A percentile compares a stretch with the other conserved stretches of the same genome.
Evolutionary conservation across 2,113 vertebrate genomes (phyloP).

Genomic region (Dromas ardeola): DNA sequence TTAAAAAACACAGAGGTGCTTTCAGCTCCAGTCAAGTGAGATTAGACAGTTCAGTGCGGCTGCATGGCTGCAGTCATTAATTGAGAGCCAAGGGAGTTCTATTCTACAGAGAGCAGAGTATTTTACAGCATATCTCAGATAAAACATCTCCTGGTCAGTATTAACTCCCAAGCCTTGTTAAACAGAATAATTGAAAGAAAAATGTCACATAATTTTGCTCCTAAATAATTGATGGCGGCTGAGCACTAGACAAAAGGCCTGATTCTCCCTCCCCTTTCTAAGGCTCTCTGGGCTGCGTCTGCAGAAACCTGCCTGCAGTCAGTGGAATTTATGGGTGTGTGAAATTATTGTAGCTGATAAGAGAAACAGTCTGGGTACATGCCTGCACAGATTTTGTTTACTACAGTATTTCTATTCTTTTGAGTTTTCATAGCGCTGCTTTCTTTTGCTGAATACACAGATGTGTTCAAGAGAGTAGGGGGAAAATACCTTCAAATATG

Average conservation of each 20-base stretch:
- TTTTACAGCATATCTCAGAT: constrained; percentile 6
- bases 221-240: constrained; percentile 68
- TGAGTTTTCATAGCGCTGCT: not conserved
- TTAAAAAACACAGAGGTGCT: not conserved
- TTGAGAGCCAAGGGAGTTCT: constrained; percentile 65
- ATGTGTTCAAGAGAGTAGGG: not conserved
- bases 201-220: constrained; percentile 66
- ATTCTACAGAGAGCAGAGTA: constrained; percentile 27
- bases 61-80: constrained; percentile 58
- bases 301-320: not conserved
- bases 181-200: constrained; percentile 70
- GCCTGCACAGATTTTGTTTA: not conserved
- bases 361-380: not conserved
- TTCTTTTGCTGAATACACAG: constrained; percentile 10
- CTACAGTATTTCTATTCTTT: not conserved
- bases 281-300: not conserved
- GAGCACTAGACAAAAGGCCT: constrained; percentile 26
- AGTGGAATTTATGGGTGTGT: not conserved
- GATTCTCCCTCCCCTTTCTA: not conserved
- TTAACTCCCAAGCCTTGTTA: constrained; percentile 61
- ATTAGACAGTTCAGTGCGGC: constrained; percentile 32
- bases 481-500: constrained; percentile 8
- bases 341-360: constrained; percentile 11
- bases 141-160: constrained; percentile 52
- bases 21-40: not conserved